These are phyloP conservation scores for Spilogale gracilis DNA, from an alignment of 2,113 vertebrate species.

Conservation along the genomic window DNA sequence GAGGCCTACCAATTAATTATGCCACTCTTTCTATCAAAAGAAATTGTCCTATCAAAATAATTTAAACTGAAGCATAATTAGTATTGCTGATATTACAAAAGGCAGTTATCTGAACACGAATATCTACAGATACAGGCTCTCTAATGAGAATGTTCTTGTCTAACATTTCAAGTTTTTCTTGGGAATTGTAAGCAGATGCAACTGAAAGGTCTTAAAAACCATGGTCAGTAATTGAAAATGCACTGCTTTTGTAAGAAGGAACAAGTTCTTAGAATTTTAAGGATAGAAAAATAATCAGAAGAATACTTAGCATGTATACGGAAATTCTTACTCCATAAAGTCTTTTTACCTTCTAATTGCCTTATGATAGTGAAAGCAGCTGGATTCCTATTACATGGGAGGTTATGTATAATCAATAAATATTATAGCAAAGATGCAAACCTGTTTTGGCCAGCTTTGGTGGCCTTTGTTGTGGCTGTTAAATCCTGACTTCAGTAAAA, in stretches of 20 bases:
- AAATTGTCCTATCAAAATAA: background rate
- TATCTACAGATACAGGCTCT: background rate
- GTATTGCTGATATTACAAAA: background rate
- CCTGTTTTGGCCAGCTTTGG: background rate
- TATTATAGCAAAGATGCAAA: background rate
- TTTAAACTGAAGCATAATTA: background rate
- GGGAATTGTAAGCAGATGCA: background rate
- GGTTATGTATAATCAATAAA: background rate
- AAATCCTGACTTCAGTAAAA: background rate
- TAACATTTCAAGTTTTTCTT: constrained; percentile 1
- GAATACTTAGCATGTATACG: background rate
- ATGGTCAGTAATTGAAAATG: background rate
- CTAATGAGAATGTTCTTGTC: background rate
- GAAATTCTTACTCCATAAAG: background rate
- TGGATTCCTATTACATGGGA: background rate
- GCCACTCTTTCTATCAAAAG: background rate
- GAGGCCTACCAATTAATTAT: background rate
- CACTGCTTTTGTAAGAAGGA: constrained; percentile 13
- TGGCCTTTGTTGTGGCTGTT: background rate
- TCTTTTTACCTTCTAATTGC: background rate
- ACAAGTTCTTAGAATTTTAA: background rate
- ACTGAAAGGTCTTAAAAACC: constrained; percentile 6
- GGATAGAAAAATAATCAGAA: background rate
- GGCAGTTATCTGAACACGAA: background rate
- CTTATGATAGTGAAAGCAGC: background rate